These are phyloP conservation scores for Hydrozoanthus tunicans DNA, from an alignment of 64 coral and sea anemone species.

Conservation along the genomic window DNA sequence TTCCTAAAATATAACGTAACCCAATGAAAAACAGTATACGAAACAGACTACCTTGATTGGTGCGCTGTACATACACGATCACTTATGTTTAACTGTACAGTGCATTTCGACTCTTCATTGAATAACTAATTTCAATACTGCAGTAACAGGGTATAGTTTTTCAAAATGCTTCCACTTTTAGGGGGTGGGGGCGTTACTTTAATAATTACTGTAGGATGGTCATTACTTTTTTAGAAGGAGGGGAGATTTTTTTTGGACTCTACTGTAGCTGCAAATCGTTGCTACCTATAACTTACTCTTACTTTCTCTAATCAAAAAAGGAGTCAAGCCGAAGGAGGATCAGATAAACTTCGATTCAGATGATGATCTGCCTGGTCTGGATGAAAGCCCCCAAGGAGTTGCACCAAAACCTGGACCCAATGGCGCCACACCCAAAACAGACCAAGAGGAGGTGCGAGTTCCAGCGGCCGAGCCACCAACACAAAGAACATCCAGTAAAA, in stretches of 20 bases:
- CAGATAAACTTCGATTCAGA: slow-evolving; percentile 84
- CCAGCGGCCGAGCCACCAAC: not conserved
- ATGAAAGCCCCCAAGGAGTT: slow-evolving; percentile 27
- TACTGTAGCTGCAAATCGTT: not conserved
- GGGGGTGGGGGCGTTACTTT: too few relatives aligned
- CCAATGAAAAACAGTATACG: too few relatives aligned
- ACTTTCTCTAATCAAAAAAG: not conserved
- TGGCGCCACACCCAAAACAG: not conserved
- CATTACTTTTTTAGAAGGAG: not conserved
- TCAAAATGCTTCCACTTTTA: too few relatives aligned
- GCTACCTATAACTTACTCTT: not conserved
- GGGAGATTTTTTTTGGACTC: not conserved
- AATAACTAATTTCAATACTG: too few relatives aligned
- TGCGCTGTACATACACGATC: too few relatives aligned
- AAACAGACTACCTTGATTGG: too few relatives aligned
- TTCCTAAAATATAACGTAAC: too few relatives aligned
- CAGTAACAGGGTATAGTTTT: too few relatives aligned
- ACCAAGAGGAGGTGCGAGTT: not conserved
- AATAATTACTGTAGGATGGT: too few relatives aligned
- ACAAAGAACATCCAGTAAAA: slow-evolving; percentile 9
- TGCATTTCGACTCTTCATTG: too few relatives aligned
- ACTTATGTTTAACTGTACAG: too few relatives aligned
- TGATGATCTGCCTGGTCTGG: slow-evolving; percentile 81
- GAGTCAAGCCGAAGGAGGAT: slow-evolving; percentile 59
- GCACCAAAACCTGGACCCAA: too few relatives aligned